phyloP scores from a whole-genome alignment of 2,797 vertebrate species.

The Crenichthys baileyi region DNA sequence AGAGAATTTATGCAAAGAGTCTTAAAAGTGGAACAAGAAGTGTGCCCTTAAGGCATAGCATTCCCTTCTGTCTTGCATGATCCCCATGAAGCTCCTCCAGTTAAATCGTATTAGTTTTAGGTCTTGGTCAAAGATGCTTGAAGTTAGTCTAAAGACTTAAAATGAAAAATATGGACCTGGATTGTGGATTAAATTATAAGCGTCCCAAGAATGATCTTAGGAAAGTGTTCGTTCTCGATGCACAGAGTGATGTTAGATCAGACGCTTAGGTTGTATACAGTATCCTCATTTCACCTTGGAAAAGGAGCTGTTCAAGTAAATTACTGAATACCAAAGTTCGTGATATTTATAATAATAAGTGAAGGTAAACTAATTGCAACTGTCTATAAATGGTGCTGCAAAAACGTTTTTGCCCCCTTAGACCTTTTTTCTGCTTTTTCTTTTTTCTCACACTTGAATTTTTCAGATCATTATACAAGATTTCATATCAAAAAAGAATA shows the following conservation, averaged over 20 bases:
- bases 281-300: neutral
- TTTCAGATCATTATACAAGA: neutral
- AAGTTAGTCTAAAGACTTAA: neutral
- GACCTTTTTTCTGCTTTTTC: neutral
- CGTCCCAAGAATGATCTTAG: neutral
- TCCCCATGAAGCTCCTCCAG: neutral
- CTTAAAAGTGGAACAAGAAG: slow-evolving; percentile 28
- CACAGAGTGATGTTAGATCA: neutral
- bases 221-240: neutral
- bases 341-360: neutral
- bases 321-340: neutral
- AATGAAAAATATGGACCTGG: neutral
- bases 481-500: too few species aligned
- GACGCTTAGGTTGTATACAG: neutral
- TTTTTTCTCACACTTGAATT: neutral
- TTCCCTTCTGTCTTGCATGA: slow-evolving; percentile 1
- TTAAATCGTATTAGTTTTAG: neutral
- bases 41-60: slow-evolving; percentile 14
- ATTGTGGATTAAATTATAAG: neutral
- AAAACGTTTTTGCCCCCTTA: neutral
- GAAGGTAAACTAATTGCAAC: neutral
- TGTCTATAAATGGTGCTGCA: neutral
- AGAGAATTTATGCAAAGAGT: slow-evolving; percentile 41
- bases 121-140: neutral
- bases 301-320: neutral